These are phyloP conservation scores for Cyrtorhinus lividipennis DNA, from an alignment of 1,140 invertebrate genomes.

Conservation along the genomic window DNA sequence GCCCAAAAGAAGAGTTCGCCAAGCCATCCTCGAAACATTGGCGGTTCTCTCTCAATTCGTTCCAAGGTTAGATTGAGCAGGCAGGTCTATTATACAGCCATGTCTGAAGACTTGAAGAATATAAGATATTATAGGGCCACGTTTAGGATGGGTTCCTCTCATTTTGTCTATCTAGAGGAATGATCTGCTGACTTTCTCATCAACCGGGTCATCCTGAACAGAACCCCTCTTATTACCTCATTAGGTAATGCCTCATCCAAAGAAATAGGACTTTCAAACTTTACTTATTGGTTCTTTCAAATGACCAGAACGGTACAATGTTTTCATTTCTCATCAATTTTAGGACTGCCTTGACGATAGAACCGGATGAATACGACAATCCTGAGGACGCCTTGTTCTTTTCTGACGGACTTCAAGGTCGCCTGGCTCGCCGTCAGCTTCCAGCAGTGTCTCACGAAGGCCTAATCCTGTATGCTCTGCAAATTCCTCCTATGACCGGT, in stretches of 20 bases:
- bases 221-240: no score
- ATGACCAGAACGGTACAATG: no score
- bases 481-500: slow-evolving; percentile 32
- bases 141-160: no score
- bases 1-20: slow-evolving; percentile 46
- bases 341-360: background rate
- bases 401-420: slow-evolving; percentile 27
- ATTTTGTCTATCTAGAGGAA: no score
- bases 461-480: slow-evolving; percentile 47
- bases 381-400: slow-evolving; percentile 18
- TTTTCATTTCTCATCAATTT: background rate
- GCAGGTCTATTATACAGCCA: no score
- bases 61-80: slow-evolving; percentile 28
- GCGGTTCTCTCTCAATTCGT: slow-evolving; percentile 58
- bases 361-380: slow-evolving; percentile 12
- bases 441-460: slow-evolving; percentile 49
- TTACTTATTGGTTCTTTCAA: no score
- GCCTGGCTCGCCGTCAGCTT: slow-evolving; percentile 46
- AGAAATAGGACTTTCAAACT: no score
- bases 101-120: no score
- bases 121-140: no score
- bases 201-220: no score
- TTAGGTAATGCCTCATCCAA: no score
- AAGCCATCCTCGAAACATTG: slow-evolving; percentile 64
- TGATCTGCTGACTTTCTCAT: no score